A percentile compares a stretch with the other conserved stretches of the same genome.
Evolutionary conservation across 1,140 invertebrate species (phyloP).

Genomic region (Sitobion miscanthi): DNA sequence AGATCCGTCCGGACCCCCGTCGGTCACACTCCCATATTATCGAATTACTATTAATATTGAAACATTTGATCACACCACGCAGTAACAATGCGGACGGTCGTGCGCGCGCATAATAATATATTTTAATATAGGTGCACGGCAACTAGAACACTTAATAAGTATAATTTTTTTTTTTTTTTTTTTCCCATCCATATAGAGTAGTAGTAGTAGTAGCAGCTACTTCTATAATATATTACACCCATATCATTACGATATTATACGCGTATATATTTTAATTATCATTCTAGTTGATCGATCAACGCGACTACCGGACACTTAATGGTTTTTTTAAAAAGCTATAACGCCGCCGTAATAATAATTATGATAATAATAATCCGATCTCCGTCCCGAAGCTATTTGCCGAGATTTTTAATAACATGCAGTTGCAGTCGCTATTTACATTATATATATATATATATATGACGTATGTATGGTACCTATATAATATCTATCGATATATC

Average conservation of each 20-base stretch:
- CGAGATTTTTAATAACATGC: not conserved
- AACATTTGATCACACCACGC: not conserved
- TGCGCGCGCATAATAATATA: too few species aligned
- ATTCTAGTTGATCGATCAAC: not conserved
- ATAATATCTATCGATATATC: not conserved
- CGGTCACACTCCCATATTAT: not conserved
- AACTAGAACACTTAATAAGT: slow-evolving; percentile 22
- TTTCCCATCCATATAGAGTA: not conserved
- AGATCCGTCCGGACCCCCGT: slow-evolving; percentile 20
- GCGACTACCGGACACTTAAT: not conserved
- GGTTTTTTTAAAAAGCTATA: not conserved
- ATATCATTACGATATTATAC: not conserved
- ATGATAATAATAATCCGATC: not conserved
- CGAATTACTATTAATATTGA: not conserved
- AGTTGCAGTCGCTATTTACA: not conserved
- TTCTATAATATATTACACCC: not conserved
- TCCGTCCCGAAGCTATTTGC: not conserved
- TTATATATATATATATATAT: not conserved
- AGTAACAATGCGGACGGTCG: not conserved
- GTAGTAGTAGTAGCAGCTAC: not conserved
- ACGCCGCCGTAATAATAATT: not conserved
- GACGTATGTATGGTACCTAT: not conserved
- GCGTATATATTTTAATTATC: not conserved
- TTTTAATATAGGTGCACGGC: not conserved
- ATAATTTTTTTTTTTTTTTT: not conserved